Evolutionary conservation across 2,113 vertebrate genomes (phyloP), one percentile per base, ranked within the genome.

Genomic region (Forbesichthys agassizii): DNA sequence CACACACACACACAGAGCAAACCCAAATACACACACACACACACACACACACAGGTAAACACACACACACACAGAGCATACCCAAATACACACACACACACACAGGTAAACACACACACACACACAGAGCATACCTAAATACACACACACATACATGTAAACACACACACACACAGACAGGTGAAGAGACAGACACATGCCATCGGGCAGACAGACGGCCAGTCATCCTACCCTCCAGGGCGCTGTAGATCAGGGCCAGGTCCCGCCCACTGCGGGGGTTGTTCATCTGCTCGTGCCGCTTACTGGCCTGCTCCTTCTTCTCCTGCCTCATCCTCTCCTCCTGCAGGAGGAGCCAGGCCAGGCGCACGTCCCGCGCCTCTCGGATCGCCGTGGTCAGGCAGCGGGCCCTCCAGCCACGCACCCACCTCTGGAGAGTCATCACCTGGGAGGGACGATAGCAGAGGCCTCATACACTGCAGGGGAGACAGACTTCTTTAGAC

Each of bases 241-340:
- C 94, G 66, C 92, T 90, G 88, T 93, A 97, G 33, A 96, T 91
- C 70, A 98, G 89, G 49, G 94, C 93, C 81, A 98, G 96, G 82
- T 99, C 97, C 78, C 94, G 93, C 64, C 79, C 93, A 55, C 80
- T 93, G 88, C 90, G 87, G 0, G 98, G 96, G 78, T 95, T 91
- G 86, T 91, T 84, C 87, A 93, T 93, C 75, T 93, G 87, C 0
- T 89, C 64, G 11, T 90, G 90, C 8, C 95, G 94, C n/a, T 75
- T 81, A 58, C 65, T 86, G 57, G 93, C 48, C 81, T 88, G 88
- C 67, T 92, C 90, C 79, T 94, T 91, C 80, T 92, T 95, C 75
- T 96, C 95, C 74, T 74, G 70, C 73, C 33, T 82, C 72, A 85
- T 93, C 75, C 9, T 79, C 63, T 69, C 55, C 61, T 94, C 86